Base-by-base conservation (phyloP, 2,888 invertebrate species). In the Mycalesis mineus region DNA sequence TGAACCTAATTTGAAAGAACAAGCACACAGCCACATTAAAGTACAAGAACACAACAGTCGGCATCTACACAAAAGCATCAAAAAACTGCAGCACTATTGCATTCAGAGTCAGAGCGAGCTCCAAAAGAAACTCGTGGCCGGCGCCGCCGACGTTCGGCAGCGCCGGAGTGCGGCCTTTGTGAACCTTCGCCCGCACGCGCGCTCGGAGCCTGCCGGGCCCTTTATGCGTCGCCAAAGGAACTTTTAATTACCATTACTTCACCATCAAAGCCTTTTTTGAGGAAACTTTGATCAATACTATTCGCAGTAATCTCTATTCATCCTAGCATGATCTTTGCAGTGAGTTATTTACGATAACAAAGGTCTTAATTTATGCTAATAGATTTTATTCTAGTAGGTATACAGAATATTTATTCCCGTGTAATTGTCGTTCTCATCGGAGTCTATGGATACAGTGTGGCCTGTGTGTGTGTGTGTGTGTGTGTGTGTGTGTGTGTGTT, bases 121-220 rank as follows among this genome's bases (percentile, higher is more conserved):
- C 42, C 22, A 22, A 45, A 51, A 51, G 55, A 41, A 54, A 15
- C 57, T 42, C 52, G 58, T 55, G 50, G 40, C 49, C 54, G 54
- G 50, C 49, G 52, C 42, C 41, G 17, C 33, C 28, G 42, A 22
- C 44, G 49, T 54, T 50, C 45, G 54, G 44, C 58, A 42, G 44
- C 11, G 58, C 49, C 31, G 49, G 31, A 49, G 49, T 53, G 17
- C 39, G 50, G 39, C 41, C 50, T 58, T 58, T 55, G 58, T 55
- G 50, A 49, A 45, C 39, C 49, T 49, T 36, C n/a, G 39, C 40
- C 17, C 22, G 50, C 44, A 45, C 39, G 42, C 42, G 28, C n/a
- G 39, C 40, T 11, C 22, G 22, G 28, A 42, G 11, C 22, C 0
- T 22, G 28, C 8, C 11, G 3, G 17, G 17, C 41, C 17, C n/a